Conservation (phyloP, 1,140 invertebrate species). For the Acromyrmex echinatior region DNA sequence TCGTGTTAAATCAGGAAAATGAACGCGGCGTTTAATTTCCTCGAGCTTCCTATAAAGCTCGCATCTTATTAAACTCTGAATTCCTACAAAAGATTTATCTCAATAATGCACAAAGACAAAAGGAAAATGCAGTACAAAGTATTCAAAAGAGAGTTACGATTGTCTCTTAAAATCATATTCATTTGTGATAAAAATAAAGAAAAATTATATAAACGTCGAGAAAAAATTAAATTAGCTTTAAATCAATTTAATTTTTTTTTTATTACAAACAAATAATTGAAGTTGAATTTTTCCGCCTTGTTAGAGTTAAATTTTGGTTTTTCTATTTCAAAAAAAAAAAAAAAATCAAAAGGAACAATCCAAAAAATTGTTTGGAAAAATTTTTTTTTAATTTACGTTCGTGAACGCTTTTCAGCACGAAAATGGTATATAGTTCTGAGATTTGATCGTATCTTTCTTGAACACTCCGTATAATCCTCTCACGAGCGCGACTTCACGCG, state of each 20-base stretch:
- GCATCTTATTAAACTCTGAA: conserved; percentile 20
- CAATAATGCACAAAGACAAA: neutral
- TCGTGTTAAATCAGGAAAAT: conserved; percentile 57
- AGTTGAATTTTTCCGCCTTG: neutral
- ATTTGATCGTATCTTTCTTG: neutral
- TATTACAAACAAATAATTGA: neutral
- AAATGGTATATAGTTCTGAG: neutral
- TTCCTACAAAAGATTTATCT: conserved; percentile 5
- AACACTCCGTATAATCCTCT: neutral
- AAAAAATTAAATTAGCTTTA: conserved; percentile 25
- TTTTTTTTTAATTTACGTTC: neutral
- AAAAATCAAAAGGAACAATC: neutral
- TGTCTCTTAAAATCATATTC: neutral
- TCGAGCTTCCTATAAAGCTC: conserved; percentile 25
- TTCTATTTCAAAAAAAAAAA: neutral
- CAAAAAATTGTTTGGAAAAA: neutral
- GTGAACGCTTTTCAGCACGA: neutral
- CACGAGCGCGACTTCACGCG: neutral
- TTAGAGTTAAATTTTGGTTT: neutral
- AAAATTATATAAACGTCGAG: conserved; percentile 13
- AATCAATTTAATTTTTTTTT: neutral
- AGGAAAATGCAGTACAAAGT: neutral
- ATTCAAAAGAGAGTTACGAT: neutral
- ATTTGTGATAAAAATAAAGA: neutral
- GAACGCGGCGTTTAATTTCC: conserved; percentile 44